phyloP scores from a whole-genome alignment of 1,140 invertebrate genomes.

The Chrysomallon squamiferum region DNA sequence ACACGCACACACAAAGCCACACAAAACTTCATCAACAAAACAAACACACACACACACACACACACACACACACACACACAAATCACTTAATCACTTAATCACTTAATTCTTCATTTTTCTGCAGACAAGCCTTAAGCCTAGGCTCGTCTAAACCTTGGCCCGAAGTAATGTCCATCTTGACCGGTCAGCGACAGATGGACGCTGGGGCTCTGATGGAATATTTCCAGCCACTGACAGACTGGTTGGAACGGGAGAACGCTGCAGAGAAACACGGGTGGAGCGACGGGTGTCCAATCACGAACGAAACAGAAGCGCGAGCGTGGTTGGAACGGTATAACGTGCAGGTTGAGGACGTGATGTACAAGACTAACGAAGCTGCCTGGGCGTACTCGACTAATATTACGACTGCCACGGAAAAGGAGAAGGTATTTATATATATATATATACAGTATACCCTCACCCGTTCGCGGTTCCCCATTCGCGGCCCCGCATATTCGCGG shows the following conservation, averaged over 20 bases:
- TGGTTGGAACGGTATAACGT: constrained; percentile 29
- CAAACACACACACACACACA: too few species aligned
- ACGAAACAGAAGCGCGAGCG: constrained; percentile 12
- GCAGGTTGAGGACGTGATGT: constrained; percentile 8
- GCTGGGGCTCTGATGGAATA: constrained; percentile 69
- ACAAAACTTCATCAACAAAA: too few species aligned
- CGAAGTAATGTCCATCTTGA: constrained; percentile 80
- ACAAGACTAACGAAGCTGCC: background rate
- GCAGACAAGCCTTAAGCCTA: constrained; percentile 78
- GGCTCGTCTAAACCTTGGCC: constrained; percentile 84
- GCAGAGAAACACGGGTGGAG: constrained; percentile 7
- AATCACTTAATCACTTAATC: constrained; percentile 34
- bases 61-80: too few species aligned
- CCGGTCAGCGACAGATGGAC: constrained; percentile 76
- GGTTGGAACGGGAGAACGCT: constrained; percentile 69
- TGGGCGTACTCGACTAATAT: constrained; percentile 48
- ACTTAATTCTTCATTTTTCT: constrained; percentile 3
- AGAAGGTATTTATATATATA: constrained; percentile 77
- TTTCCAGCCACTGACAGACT: constrained; percentile 69
- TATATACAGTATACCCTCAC: too few species aligned
- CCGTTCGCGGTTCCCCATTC: too few species aligned
- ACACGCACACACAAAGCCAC: too few species aligned
- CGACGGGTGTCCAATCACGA: constrained; percentile 8
- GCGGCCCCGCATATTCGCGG: too few species aligned
- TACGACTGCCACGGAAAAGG: constrained; percentile 40